phyloP scores from a whole-genome alignment of 2,113 vertebrate species.

The Mirounga angustirostris region DNA sequence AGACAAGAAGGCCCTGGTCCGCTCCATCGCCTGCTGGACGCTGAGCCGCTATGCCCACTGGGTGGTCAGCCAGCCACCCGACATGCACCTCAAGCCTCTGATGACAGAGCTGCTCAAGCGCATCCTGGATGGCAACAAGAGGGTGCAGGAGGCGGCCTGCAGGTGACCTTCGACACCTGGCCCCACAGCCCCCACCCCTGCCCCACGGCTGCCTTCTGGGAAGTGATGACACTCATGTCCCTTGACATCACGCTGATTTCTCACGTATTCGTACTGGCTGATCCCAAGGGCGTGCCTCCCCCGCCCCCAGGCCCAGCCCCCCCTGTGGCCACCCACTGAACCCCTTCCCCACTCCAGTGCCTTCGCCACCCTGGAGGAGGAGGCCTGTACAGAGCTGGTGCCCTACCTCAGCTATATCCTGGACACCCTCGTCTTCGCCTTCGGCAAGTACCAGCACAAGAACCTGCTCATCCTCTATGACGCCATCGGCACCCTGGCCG shows the following conservation, averaged over 20 bases:
- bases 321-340: background rate
- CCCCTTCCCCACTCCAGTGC: constrained; percentile 86
- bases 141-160: constrained; percentile 97
- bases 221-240: constrained; percentile 73
- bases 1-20: constrained; percentile 95
- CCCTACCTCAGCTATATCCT: constrained; percentile 97
- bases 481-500: constrained; percentile 95
- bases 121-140: constrained; percentile 96
- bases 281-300: background rate
- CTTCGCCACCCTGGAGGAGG: constrained; percentile 97
- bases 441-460: constrained; percentile 98
- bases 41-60: constrained; percentile 98
- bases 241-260: constrained; percentile 72
- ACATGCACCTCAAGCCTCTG: constrained; percentile 95
- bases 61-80: constrained; percentile 97
- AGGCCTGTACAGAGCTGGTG: constrained; percentile 97
- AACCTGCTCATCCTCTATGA: constrained; percentile 97
- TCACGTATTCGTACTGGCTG: constrained; percentile 84
- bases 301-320: background rate
- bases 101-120: constrained; percentile 97
- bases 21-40: constrained; percentile 97
- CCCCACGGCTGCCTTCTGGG: background rate
- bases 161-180: constrained; percentile 86
- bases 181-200: rapidly evolving
- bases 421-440: constrained; percentile 97